Evolutionary conservation across 2,888 invertebrate species (phyloP), one percentile per base, ranked within the genome.

Genomic region (Cheiracanthium punctorium): DNA sequence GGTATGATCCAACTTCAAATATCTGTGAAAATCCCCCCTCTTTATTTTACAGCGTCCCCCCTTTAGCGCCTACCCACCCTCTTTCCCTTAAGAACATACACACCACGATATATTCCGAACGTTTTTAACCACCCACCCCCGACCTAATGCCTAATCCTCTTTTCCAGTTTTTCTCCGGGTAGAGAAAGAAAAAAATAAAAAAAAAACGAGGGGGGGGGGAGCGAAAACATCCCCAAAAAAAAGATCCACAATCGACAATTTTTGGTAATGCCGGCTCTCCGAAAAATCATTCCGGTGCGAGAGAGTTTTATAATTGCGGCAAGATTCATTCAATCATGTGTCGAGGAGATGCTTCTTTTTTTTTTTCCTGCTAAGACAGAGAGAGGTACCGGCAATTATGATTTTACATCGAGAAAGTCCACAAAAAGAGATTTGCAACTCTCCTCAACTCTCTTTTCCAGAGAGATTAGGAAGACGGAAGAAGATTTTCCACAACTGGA

Each of bases 71-170:
- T n/a, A n/a, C n/a, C n/a, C n/a, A n/a, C n/a, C n/a, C n/a, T n/a
- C n/a, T n/a, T n/a, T n/a, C n/a, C 64, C 30, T 32, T 37, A 77
- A 32, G 76, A 72, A 64, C 67, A 72, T 65, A 37, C 37, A n/a
- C n/a, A n/a, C n/a, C n/a, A n/a, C 24, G 69, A 12, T 52, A 73
- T 69, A 73, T 77, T 67, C 24, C 20, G 69, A 69, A 84, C 73
- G 84, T 79, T 74, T 82, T 70, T 64, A 82, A 28, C 70, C 30
- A 70, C 33, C 70, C 30, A 70, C 20, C 67, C 71, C 58, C 30
- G 28, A 32, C 71, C 72, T 84, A 84, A 84, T 84, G 52, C 79
- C 28, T 84, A 84, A 84, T 84, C 84, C 84, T 84, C 84, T 82
- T 82, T 58, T 72, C 37, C n/a, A 30, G 30, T 58, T 43, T 52